phyloP scores from a whole-genome alignment of 2,113 vertebrate genomes.

The Micromys minutus region DNA sequence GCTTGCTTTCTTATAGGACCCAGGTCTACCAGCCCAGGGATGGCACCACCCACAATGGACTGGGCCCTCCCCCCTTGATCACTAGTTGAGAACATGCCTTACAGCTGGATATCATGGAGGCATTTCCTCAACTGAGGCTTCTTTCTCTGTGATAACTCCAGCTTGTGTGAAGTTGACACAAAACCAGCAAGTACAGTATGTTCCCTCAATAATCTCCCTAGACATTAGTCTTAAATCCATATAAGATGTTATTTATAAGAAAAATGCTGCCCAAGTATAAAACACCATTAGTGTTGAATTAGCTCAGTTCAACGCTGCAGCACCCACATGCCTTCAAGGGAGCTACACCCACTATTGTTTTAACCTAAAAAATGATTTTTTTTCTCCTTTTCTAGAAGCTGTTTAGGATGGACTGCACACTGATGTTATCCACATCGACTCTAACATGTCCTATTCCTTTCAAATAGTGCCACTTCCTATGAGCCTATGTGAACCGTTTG shows the following conservation, averaged over 20 bases:
- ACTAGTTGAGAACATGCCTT: too few species aligned
- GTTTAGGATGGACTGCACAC: background rate
- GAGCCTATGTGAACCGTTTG: background rate
- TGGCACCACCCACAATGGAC: too few species aligned
- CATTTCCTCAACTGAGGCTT: too few species aligned
- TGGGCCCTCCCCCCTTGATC: too few species aligned
- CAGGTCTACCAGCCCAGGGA: too few species aligned
- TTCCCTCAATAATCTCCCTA: background rate
- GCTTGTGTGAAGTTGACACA: too few species aligned
- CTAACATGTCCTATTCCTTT: background rate
- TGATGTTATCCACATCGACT: background rate
- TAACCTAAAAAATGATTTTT: background rate
- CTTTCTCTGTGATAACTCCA: too few species aligned
- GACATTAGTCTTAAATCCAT: background rate
- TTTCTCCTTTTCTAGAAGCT: background rate
- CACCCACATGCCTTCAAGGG: background rate
- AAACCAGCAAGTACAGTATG: too few species aligned
- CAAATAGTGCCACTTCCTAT: background rate
- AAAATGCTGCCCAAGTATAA: background rate
- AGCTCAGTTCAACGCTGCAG: background rate
- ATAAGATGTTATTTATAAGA: background rate
- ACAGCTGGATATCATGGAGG: too few species aligned
- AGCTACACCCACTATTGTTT: background rate
- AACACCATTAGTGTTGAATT: background rate
- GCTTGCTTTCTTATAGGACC: too few species aligned